Evolutionary conservation across 35 echinoderm and acorn worm species (phyloP).

Genomic region (Lytechinus variegatus): DNA sequence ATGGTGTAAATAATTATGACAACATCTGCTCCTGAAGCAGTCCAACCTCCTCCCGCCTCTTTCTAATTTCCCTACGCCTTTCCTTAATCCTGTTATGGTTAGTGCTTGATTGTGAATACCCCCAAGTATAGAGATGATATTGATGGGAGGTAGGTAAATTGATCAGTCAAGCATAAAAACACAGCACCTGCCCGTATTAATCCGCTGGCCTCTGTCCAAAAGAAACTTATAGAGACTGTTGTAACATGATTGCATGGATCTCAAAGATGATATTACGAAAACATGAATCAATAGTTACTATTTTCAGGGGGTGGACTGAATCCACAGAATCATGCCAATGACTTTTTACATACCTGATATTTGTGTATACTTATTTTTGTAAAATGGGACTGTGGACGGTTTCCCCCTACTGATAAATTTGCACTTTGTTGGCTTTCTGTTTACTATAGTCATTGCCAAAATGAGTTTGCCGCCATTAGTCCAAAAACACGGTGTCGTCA

Average conservation of each 20-base stretch:
- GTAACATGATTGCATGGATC: not conserved
- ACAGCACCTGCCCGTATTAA: not conserved
- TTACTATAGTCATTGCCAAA: too few relatives aligned
- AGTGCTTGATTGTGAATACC: not conserved
- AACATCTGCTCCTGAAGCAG: not conserved
- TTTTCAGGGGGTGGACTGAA: not conserved
- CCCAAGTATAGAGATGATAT: not conserved
- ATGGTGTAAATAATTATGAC: not conserved
- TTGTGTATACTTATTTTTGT: too few relatives aligned
- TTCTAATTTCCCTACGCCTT: not conserved
- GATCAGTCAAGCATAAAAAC: not conserved
- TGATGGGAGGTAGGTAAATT: not conserved
- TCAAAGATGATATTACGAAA: not conserved
- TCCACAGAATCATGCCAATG: too few relatives aligned
- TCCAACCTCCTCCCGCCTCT: not conserved
- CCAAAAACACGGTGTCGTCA: too few relatives aligned
- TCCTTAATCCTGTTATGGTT: slow-evolving; percentile 12
- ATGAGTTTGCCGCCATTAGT: too few relatives aligned
- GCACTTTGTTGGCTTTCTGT: too few relatives aligned
- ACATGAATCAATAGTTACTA: not conserved
- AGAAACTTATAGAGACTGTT: not conserved
- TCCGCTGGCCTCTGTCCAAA: not conserved
- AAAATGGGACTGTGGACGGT: too few relatives aligned
- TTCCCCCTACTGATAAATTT: too few relatives aligned
- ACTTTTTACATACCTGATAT: too few relatives aligned